These are phyloP conservation scores for Meliscaeva auricollis DNA, from an alignment of 2,888 invertebrate genomes.

Conservation along the genomic window DNA sequence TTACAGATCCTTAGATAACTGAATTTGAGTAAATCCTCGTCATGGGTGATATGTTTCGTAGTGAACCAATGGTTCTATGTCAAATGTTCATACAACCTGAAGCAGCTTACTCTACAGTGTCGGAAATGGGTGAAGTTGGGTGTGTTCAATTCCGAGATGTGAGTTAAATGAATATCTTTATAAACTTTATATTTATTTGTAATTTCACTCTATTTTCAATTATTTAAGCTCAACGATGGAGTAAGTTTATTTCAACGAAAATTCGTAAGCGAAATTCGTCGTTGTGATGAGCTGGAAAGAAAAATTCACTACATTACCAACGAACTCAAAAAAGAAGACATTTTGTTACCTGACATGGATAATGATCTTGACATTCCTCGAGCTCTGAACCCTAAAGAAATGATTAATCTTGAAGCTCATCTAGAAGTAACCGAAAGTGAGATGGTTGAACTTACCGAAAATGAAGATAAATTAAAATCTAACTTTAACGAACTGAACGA, in stretches of 20 bases:
- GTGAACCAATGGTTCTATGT: slow-evolving; percentile 81
- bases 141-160: slow-evolving; percentile 80
- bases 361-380: not conserved
- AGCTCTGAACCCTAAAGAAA: slow-evolving; percentile 53
- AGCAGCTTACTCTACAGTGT: slow-evolving; percentile 80
- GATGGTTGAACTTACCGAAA: slow-evolving; percentile 75
- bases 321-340: slow-evolving; percentile 74
- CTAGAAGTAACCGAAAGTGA: slow-evolving; percentile 77
- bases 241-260: slow-evolving; percentile 76
- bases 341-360: slow-evolving; percentile 78
- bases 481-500: slow-evolving; percentile 77
- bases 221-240: slow-evolving; percentile 79
- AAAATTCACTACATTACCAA: slow-evolving; percentile 77
- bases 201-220: not conserved
- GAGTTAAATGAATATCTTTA: slow-evolving; percentile 71
- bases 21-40: not conserved
- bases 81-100: slow-evolving; percentile 80
- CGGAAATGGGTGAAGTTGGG: slow-evolving; percentile 80
- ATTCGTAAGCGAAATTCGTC: slow-evolving; percentile 76
- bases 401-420: slow-evolving; percentile 63
- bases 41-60: slow-evolving; percentile 77
- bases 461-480: slow-evolving; percentile 71
- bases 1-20: not conserved
- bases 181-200: too few species aligned
- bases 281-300: slow-evolving; percentile 79